A percentile compares a stretch with the other conserved stretches of the same genome.
phyloP scores from a whole-genome alignment of 2,888 invertebrate species.

The Yponomeuta cagnagella region DNA sequence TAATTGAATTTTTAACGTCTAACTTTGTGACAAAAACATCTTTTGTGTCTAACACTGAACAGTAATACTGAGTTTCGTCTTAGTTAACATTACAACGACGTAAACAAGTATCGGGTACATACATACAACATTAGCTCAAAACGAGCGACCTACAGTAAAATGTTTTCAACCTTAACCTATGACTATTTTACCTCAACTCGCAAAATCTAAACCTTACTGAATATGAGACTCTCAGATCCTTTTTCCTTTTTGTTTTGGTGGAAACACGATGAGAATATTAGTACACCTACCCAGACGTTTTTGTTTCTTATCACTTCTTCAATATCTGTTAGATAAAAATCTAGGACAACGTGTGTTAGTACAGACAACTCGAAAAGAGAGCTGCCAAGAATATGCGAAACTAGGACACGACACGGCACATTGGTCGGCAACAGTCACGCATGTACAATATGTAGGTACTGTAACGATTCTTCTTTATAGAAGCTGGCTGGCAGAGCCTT shows the following conservation, averaged over 20 bases:
- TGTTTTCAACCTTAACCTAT: slow-evolving; percentile 26
- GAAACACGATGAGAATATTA: too few relatives aligned
- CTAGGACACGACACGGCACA: too few relatives aligned
- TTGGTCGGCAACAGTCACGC: too few relatives aligned
- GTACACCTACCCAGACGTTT: too few relatives aligned
- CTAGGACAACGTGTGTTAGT: too few relatives aligned
- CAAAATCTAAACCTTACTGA: slow-evolving; percentile 36
- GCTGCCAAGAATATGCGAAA: too few relatives aligned
- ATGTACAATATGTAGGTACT: too few relatives aligned
- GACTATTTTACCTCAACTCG: slow-evolving; percentile 38
- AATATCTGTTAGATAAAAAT: too few relatives aligned
- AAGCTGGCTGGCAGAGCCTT: too few relatives aligned
- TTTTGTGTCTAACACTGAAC: slow-evolving; percentile 24
- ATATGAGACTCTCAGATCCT: slow-evolving; percentile 43
- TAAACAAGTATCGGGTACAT: slow-evolving; percentile 6
- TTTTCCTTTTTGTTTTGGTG: background rate
- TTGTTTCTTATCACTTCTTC: too few relatives aligned
- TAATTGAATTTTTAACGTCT: background rate
- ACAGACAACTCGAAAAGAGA: too few relatives aligned
- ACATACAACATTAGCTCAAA: slow-evolving; percentile 10
- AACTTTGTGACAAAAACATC: slow-evolving; percentile 3
- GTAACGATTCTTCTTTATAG: too few relatives aligned
- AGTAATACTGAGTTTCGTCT: slow-evolving; percentile 36
- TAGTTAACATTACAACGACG: slow-evolving; percentile 14
- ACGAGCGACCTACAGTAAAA: slow-evolving; percentile 12